phyloP scores from a whole-genome alignment of 2,113 vertebrate genomes.

The Gallinago jamesoni region DNA sequence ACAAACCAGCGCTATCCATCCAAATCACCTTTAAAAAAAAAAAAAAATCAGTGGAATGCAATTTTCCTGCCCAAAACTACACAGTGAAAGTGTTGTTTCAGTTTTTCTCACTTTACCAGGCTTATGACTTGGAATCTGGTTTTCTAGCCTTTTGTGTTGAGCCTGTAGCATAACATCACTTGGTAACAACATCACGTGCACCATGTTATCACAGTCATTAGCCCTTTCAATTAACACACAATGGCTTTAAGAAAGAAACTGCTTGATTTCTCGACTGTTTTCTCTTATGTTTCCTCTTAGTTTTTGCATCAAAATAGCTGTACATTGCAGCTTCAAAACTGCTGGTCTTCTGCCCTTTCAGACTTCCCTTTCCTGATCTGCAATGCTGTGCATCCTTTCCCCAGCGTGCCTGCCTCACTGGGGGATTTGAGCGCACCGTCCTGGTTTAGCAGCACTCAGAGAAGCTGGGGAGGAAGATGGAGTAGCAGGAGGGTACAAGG shows the following conservation, averaged over 20 bases:
- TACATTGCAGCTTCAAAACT: background rate
- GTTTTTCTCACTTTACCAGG: background rate
- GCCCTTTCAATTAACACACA: background rate
- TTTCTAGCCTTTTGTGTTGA: background rate
- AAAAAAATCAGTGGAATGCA: rapidly evolving
- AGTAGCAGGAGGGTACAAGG: background rate
- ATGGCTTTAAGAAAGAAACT: background rate
- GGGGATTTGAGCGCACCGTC: background rate
- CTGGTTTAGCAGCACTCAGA: background rate
- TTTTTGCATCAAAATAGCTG: background rate
- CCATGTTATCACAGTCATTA: background rate
- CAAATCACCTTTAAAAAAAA: background rate
- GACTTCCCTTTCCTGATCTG: conserved; percentile 30
- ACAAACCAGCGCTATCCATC: background rate
- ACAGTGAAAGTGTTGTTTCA: background rate
- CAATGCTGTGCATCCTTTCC: background rate
- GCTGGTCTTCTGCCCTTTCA: background rate
- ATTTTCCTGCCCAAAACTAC: background rate
- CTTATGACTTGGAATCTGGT: background rate
- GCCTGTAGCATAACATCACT: background rate
- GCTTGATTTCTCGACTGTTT: background rate
- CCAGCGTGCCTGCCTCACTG: rapidly evolving
- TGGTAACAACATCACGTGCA: background rate
- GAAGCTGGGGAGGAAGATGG: background rate
- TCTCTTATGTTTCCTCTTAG: background rate